Conservation (phyloP, 2,888 invertebrate species). For the Hyposoter didymator region DNA sequence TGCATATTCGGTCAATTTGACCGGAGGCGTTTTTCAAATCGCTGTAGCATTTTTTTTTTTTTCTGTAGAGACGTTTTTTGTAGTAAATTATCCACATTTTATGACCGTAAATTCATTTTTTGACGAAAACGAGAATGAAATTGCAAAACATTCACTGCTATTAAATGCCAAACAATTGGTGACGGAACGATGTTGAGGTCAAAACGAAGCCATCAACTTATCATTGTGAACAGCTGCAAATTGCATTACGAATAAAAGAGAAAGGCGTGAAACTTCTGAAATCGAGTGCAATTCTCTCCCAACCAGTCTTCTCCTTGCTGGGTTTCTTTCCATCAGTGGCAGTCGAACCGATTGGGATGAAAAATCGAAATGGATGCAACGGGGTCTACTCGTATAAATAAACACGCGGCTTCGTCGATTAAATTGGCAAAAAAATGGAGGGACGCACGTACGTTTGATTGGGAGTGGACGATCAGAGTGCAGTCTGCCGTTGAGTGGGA, state of each 20-base stretch:
- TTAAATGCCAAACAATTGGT: no score
- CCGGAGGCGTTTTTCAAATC: no score
- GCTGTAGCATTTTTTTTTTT: no score
- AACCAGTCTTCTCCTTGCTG: not conserved
- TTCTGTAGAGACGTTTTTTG: no score
- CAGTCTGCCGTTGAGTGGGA: conserved; percentile 15
- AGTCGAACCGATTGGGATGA: conserved; percentile 21
- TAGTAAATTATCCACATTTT: no score
- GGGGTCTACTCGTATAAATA: conserved; percentile 53
- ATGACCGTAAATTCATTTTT: no score
- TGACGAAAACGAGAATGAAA: no score
- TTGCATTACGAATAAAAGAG: conserved; percentile 44
- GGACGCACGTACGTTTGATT: conserved; percentile 39
- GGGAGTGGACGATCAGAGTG: conserved; percentile 23
- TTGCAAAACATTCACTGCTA: no score
- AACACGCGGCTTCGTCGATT: conserved; percentile 42
- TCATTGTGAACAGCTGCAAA: not conserved
- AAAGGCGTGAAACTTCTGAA: conserved; percentile 11
- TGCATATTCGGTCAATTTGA: no score
- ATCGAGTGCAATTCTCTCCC: conserved; percentile 10
- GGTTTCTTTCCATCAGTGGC: not conserved
- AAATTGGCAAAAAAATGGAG: conserved; percentile 54
- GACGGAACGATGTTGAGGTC: no score
- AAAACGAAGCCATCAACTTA: not conserved
- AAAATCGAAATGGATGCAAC: conserved; percentile 37